Conservation (phyloP, 2,113 vertebrate genomes). For the Corythaeola cristata region DNA sequence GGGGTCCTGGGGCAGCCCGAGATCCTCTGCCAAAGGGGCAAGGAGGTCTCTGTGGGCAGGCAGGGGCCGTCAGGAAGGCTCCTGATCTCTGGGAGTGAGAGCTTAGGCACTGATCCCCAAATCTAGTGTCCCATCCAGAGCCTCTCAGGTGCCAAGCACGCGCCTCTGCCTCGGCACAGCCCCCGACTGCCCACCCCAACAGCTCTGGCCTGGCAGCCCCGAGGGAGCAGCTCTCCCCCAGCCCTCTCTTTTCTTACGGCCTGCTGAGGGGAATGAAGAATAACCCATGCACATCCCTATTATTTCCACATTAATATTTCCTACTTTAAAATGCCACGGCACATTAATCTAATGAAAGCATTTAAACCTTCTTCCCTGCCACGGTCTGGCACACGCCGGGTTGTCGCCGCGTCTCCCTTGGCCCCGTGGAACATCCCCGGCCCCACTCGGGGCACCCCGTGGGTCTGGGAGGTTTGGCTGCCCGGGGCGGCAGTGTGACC, state of each 20-base stretch:
- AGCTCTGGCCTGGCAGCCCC: not conserved
- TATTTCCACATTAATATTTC: not conserved
- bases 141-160: not conserved
- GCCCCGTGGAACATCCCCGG: not conserved
- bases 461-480: not conserved
- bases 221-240: not conserved
- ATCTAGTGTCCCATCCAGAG: not conserved
- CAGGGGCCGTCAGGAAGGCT: accelerated
- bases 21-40: not conserved
- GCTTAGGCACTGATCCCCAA: not conserved
- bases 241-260: not conserved
- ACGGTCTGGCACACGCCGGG: not conserved
- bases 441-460: accelerated
- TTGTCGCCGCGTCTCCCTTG: not conserved
- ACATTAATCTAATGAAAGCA: conserved; percentile 4
- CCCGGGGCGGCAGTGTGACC: too few species aligned
- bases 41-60: not conserved
- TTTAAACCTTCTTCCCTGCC: not conserved
- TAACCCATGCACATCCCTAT: not conserved
- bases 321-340: conserved; percentile 6
- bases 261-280: not conserved
- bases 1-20: not conserved
- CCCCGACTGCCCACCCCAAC: accelerated
- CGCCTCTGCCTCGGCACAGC: not conserved
- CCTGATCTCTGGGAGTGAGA: not conserved